Base-by-base conservation (phyloP, 1,140 invertebrate genomes). In the Drosophila trapezifrons region DNA sequence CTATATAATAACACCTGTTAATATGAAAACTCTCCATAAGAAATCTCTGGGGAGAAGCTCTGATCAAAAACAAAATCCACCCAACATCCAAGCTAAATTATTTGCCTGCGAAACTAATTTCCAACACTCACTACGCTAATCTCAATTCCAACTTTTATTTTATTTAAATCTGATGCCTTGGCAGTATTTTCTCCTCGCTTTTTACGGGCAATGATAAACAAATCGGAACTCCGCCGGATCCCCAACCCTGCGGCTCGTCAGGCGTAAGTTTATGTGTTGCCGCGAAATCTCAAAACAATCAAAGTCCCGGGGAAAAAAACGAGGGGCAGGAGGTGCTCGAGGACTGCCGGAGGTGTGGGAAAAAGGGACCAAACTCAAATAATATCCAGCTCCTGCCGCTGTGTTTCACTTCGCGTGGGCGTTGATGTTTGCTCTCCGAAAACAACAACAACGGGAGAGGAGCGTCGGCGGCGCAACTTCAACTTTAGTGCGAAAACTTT, bases 401-500 rank as follows among this genome's bases (percentile, higher is more conserved):
- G 60, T 75, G 63, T 79, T 76, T 66, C 72, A 67, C 40, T 76
- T 76, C 40, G 73, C 84, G 84, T 64, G 83, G 83, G 83, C 83
- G 83, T 86, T 86, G 83, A 87, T 86, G 83, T 86, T 86, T 86
- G 84, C 79, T 76, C 76, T 76, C 65, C 81, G 67, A 84, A 84
- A 80, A 85, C 65, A 82, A 75, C 72, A 79, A 73, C 42, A 63
- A 38, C 46, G 35, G 29, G 49, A 57, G 59, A 29, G 54, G 49
- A 27, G 29, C 17, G 43, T 4, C 12, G 43, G 22, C 46, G 51
- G 51, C 32, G 51, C 75, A 78, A 87, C 79, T 87, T 79, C 71
- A 87, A 87, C 83, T 87, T 87, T 89, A 87, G 84, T 89, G 84
- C 76, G 84, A 87, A 87, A 87, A 87, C 76, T 87, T 87, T 87